Conservation (phyloP, 1,140 invertebrate species). For the Drosophila rufa region DNA sequence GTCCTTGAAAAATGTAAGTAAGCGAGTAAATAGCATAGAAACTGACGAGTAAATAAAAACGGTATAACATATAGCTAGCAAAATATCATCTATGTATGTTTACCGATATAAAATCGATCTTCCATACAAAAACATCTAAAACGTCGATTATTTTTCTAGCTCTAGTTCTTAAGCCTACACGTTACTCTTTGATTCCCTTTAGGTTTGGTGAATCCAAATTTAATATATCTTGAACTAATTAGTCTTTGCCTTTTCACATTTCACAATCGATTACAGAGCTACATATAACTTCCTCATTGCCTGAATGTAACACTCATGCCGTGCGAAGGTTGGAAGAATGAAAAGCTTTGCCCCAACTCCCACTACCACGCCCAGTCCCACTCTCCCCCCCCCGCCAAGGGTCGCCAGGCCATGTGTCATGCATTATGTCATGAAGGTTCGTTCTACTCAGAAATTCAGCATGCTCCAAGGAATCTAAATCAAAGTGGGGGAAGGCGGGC, state of each 20-base stretch:
- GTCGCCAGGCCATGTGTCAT: constrained; percentile 36
- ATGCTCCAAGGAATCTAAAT: constrained; percentile 53
- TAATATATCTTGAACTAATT: constrained; percentile 9
- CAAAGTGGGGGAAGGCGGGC: constrained; percentile 19
- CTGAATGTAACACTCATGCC: constrained; percentile 24
- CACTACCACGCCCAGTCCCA: background rate
- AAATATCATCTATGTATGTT: no score
- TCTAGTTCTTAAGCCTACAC: no score
- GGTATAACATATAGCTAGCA: no score
- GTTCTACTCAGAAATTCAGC: constrained; percentile 47
- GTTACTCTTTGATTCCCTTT: background rate
- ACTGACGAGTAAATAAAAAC: no score
- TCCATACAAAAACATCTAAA: no score
- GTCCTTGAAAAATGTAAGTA: background rate
- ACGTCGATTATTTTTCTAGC: no score
- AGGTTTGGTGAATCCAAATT: background rate
- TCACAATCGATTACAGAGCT: constrained; percentile 28
- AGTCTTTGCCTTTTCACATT: constrained; percentile 6
- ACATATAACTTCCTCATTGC: constrained; percentile 2
- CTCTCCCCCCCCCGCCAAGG: background rate
- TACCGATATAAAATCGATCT: no score
- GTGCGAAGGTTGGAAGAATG: background rate
- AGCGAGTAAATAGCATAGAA: background rate
- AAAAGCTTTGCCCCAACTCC: constrained; percentile 13
- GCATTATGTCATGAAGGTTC: constrained; percentile 45